Base-by-base conservation (phyloP, 2,113 vertebrate genomes). In the Hystrix cristata region DNA sequence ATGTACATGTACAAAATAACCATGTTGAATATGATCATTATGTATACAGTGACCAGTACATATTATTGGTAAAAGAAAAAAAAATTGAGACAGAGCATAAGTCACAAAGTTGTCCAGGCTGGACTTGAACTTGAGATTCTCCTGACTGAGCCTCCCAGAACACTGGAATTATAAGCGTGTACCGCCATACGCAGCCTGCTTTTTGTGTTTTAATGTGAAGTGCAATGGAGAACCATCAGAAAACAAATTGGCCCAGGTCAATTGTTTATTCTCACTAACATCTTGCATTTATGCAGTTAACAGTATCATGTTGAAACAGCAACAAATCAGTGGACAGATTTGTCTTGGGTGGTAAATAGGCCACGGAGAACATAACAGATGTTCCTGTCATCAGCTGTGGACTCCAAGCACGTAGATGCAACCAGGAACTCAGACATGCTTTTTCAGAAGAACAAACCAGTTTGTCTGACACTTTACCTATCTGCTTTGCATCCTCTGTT, bases 401-500 rank as follows among this genome's bases (percentile, higher is more conserved):
- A 57, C 38, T 94, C 46, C 82, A 48, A 48, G 43, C 65, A 14
- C 25, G 2, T 78, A 19, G 88, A 86, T 90, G 96, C 53, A 55
- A 6, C 71, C 79, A 69, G 78, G 12, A 96, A 95, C 55, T 43
- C 55, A 96, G 94, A 93, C 96, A 64, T 12, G 5, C 15, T 79
- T 71, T 88, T 46, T 51, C 27, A 86, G 69, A 46, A 95, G 3
- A 21, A 76, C 90, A 25, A 53, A 88, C 25, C 2, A 1, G 38
- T 31, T 64, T 55, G 38, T 83, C 65, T n/a, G 55, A 82, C 91
- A 87, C 16, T 81, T 97, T 92, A 67, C 71, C 23, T 67, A 74
- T 13, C n/a, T 91, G 65, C 74, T 94, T 96, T 79, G 8, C n/a
- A 89, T 80, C 34, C 89, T 96, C 64, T 55, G 10, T 96, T 86